These are phyloP conservation scores for Rhagologus leucostigma DNA, from an alignment of 2,113 vertebrate genomes.

Conservation along the genomic window DNA sequence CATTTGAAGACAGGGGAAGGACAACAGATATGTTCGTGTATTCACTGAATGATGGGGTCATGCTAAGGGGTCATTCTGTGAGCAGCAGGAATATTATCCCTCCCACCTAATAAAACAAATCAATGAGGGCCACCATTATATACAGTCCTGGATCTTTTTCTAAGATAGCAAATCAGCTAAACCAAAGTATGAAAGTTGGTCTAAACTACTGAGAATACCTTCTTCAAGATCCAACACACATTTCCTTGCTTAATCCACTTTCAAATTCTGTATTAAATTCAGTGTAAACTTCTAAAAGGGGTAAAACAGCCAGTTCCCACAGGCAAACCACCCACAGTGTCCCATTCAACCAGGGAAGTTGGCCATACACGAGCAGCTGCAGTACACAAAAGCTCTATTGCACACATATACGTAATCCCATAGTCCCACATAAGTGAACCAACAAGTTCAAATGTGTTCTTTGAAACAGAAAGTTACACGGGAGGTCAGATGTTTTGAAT, in stretches of 20 bases:
- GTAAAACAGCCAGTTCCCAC: neutral
- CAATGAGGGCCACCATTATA: neutral
- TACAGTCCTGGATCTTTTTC: neutral
- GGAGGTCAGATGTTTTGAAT: neutral
- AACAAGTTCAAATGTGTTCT: neutral
- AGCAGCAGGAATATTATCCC: neutral
- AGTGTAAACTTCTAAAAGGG: neutral
- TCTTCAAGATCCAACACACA: neutral
- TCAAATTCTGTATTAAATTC: neutral
- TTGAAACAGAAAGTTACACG: neutral
- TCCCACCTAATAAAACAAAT: neutral
- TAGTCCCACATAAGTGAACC: neutral
- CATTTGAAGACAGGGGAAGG: neutral
- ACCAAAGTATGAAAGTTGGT: neutral
- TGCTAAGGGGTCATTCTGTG: neutral
- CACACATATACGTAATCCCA: neutral
- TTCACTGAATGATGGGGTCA: neutral
- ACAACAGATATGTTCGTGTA: neutral
- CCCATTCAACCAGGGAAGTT: neutral
- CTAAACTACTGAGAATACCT: neutral
- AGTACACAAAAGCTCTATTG: neutral
- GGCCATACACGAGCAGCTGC: neutral
- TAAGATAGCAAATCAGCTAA: neutral
- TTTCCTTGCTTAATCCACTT: neutral
- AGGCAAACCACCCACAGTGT: neutral